These are phyloP conservation scores for Menidia beryllina DNA, from an alignment of 2,113 vertebrate species.

Conservation along the genomic window DNA sequence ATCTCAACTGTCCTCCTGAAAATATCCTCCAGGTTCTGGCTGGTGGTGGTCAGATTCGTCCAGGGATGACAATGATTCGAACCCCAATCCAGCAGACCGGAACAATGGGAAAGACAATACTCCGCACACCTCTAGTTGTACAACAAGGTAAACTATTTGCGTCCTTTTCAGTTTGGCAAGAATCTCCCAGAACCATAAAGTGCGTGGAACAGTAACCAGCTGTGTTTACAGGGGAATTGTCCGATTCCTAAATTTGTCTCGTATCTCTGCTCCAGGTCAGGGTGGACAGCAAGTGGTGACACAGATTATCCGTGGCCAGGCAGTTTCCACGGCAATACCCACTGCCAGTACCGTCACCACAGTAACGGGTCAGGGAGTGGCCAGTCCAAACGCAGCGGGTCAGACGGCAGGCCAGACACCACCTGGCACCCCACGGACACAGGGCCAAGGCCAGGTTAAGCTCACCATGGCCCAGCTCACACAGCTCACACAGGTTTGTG, in stretches of 20 bases:
- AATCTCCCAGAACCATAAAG: neutral
- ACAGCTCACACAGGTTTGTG: slow-evolving; percentile 94
- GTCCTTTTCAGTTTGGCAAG: neutral
- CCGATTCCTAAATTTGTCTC: neutral
- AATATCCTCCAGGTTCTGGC: slow-evolving; percentile 84
- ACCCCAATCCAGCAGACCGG: slow-evolving; percentile 89
- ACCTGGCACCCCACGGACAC: slow-evolving; percentile 80
- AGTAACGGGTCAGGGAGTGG: slow-evolving; percentile 61
- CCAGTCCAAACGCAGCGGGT: slow-evolving; percentile 71
- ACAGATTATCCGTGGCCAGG: slow-evolving; percentile 92
- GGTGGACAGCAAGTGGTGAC: slow-evolving; percentile 92
- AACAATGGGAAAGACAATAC: slow-evolving; percentile 89
- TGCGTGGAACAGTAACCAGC: neutral
- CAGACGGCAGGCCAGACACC: slow-evolving; percentile 67
- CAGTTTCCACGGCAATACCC: slow-evolving; percentile 87
- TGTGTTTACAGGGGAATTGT: neutral
- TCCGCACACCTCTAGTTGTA: slow-evolving; percentile 92
- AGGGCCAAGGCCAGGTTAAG: slow-evolving; percentile 91
- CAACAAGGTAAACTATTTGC: slow-evolving; percentile 86
- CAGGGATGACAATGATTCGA: slow-evolving; percentile 94
- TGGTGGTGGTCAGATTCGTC: slow-evolving; percentile 87
- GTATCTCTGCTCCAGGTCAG: slow-evolving; percentile 80
- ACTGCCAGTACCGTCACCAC: slow-evolving; percentile 74
- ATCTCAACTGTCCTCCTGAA: neutral
- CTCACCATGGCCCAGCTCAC: slow-evolving; percentile 97